phyloP scores from a whole-genome alignment of 2,113 vertebrate genomes.

The Ceyx melanurus region DNA sequence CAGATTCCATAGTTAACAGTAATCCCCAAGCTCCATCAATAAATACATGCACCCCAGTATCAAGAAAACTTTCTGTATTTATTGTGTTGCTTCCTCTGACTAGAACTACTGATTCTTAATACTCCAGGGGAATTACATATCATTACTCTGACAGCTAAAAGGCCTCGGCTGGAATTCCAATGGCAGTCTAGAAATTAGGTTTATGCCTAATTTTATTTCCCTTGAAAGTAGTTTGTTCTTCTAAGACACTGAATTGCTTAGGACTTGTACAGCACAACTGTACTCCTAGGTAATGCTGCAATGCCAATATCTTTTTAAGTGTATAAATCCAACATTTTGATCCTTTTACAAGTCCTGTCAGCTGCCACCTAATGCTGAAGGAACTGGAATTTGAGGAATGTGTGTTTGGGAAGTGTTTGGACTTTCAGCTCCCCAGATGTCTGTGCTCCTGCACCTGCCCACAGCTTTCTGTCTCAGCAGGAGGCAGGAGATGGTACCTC shows the following conservation, averaged over 20 bases:
- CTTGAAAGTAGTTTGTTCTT: background rate
- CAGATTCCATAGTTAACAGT: background rate
- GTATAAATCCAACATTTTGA: background rate
- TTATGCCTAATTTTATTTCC: background rate
- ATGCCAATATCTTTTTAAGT: background rate
- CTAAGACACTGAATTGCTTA: background rate
- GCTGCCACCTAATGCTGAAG: background rate
- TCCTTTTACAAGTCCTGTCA: background rate
- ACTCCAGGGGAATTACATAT: background rate
- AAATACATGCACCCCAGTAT: background rate
- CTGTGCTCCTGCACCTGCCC: background rate
- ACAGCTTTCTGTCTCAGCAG: background rate
- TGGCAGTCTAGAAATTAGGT: background rate
- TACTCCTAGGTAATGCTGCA: background rate
- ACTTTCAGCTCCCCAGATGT: background rate
- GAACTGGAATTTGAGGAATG: slow-evolving; percentile 3
- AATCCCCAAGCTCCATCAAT: background rate
- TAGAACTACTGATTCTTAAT: background rate
- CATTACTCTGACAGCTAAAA: background rate
- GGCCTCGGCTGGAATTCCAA: background rate
- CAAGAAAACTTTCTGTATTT: background rate
- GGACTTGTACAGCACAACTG: background rate
- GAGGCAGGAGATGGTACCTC: background rate
- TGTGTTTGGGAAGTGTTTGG: background rate
- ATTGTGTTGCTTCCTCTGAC: background rate